phyloP scores from a whole-genome alignment of 2,113 vertebrate species.

The Condylura cristata region DNA sequence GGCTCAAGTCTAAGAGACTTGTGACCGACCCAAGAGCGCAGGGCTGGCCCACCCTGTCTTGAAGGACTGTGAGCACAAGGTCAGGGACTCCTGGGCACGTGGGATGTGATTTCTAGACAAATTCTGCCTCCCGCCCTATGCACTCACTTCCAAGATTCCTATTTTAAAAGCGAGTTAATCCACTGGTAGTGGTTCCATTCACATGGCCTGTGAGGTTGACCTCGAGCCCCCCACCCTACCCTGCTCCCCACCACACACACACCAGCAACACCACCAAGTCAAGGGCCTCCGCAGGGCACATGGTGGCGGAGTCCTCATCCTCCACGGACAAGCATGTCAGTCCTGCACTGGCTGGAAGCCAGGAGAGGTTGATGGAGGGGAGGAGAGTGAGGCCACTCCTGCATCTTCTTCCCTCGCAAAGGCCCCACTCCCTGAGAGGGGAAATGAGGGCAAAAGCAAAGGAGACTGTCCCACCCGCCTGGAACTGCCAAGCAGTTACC shows the following conservation, averaged over 20 bases:
- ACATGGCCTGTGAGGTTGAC: too few relatives aligned
- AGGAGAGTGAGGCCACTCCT: neutral
- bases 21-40: neutral
- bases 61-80: too few relatives aligned
- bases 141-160: neutral
- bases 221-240: too few relatives aligned
- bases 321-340: rapidly evolving
- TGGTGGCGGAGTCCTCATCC: too few relatives aligned
- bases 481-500: too few relatives aligned
- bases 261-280: neutral
- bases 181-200: neutral
- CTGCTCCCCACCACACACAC: too few relatives aligned
- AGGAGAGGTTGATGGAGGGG: neutral
- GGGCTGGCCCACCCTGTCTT: rapidly evolving
- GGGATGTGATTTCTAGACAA: neutral
- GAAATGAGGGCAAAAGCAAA: too few relatives aligned
- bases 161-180: neutral
- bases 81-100: neutral
- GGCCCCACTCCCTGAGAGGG: neutral
- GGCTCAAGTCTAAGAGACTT: neutral
- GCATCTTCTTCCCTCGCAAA: neutral
- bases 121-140: neutral
- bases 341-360: neutral
- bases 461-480: too few relatives aligned
- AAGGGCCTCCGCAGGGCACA: rapidly evolving